Evolutionary conservation across 2,888 invertebrate genomes (phyloP).

Genomic region (Empis stercorea): DNA sequence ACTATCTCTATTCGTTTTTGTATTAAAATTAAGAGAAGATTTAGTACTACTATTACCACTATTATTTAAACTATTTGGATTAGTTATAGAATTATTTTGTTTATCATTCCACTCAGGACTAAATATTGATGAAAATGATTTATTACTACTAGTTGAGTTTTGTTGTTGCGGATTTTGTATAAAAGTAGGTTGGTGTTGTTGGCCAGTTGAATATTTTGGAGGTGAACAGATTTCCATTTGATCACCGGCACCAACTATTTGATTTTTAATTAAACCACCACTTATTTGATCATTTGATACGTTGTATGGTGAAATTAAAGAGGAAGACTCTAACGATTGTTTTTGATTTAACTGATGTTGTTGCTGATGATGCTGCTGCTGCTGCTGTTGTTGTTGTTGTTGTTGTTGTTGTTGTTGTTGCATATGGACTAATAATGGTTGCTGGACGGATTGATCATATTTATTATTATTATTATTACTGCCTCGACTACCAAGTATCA

Average conservation of each 20-base stretch:
- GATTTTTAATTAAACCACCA: background rate
- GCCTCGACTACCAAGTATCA: background rate
- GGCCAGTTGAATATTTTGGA: slow-evolving; percentile 16
- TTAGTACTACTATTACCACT: slow-evolving; percentile 12
- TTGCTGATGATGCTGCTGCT: slow-evolving; percentile 11
- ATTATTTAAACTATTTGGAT: slow-evolving; percentile 5
- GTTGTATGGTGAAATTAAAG: slow-evolving; percentile 7
- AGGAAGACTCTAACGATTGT: slow-evolving; percentile 18
- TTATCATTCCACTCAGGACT: slow-evolving; percentile 36
- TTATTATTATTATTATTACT: slow-evolving; percentile 21
- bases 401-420: slow-evolving; percentile 16
- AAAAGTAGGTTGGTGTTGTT: slow-evolving; percentile 11
- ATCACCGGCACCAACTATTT: slow-evolving; percentile 6
- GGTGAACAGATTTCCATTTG: slow-evolving; percentile 20
- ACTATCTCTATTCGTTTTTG: slow-evolving; percentile 24
- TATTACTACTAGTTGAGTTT: slow-evolving; percentile 14
- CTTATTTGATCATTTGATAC: slow-evolving; percentile 5
- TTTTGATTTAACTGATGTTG: slow-evolving; percentile 13
- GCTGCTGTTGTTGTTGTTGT: slow-evolving; percentile 15
- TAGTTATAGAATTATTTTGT: slow-evolving; percentile 13
- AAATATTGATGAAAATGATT: slow-evolving; percentile 26
- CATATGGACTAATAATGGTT: slow-evolving; percentile 20
- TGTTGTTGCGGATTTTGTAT: slow-evolving; percentile 13
- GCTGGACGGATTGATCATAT: slow-evolving; percentile 19
- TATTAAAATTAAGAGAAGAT: slow-evolving; percentile 11